phyloP scores from a whole-genome alignment of 1,140 invertebrate species.

The Teleogryllus occipitalis region DNA sequence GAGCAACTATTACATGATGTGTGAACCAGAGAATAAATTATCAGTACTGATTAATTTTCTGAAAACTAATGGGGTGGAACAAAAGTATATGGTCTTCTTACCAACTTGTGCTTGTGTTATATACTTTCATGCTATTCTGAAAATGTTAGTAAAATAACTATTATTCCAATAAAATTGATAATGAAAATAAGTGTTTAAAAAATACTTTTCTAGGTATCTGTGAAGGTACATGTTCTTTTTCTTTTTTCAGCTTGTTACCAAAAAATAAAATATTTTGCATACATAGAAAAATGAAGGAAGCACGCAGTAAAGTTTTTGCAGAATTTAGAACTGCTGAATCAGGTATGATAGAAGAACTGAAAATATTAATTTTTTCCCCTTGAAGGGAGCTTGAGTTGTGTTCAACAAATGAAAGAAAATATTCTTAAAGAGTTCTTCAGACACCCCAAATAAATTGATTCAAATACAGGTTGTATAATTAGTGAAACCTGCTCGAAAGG shows the following conservation, averaged over 20 bases:
- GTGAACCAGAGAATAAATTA: slow-evolving; percentile 68
- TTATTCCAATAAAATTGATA: slow-evolving; percentile 17
- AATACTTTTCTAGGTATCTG: too few relatives aligned
- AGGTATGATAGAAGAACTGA: slow-evolving; percentile 35
- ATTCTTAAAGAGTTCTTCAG: too few relatives aligned
- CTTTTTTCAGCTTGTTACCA: slow-evolving; percentile 40
- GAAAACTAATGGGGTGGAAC: slow-evolving; percentile 42
- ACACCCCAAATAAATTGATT: too few relatives aligned
- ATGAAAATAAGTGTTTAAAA: background rate
- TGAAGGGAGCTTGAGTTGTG: too few relatives aligned
- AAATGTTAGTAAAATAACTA: slow-evolving; percentile 35
- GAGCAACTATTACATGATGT: slow-evolving; percentile 78
- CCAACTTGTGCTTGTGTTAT: slow-evolving; percentile 94
- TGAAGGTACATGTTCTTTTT: background rate
- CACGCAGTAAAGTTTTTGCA: slow-evolving; percentile 76
- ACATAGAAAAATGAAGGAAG: slow-evolving; percentile 92
- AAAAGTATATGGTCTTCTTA: slow-evolving; percentile 90
- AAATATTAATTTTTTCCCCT: too few relatives aligned
- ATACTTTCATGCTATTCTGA: slow-evolving; percentile 77
- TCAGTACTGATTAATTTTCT: slow-evolving; percentile 66
- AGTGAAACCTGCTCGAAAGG: too few relatives aligned
- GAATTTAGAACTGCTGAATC: slow-evolving; percentile 62
- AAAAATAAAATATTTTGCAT: slow-evolving; percentile 62
- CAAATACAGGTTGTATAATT: too few relatives aligned
- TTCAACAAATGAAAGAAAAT: too few relatives aligned